Evolutionary conservation across 37 sponge, comb jelly and placozoan species (phyloP).

Genomic region (Cladorhizidae sp.): DNA sequence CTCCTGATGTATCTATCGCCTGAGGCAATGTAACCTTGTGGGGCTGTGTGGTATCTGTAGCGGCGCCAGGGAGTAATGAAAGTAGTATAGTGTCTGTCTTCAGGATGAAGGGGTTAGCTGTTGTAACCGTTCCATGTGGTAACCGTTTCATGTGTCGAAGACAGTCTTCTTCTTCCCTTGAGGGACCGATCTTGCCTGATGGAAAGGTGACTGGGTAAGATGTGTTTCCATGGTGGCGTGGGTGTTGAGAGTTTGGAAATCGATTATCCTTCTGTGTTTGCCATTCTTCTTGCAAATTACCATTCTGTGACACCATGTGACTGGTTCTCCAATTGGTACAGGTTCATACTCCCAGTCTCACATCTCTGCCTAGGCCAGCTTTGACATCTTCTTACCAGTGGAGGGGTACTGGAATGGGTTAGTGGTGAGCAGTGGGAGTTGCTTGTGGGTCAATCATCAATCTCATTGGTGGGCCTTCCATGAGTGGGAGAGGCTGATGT

Average conservation of each 20-base stretch:
- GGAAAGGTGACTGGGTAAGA: constrained; percentile 38
- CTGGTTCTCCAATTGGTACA: constrained; percentile 47
- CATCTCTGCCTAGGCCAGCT: constrained; percentile 42
- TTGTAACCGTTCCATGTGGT: constrained; percentile 62
- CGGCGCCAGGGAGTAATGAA: no score
- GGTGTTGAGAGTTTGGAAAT: constrained; percentile 44
- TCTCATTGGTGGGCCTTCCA: constrained; percentile 56
- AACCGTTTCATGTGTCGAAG: constrained; percentile 53
- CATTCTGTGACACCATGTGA: constrained; percentile 48
- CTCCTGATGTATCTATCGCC: constrained; percentile 32
- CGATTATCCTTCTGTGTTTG: constrained; percentile 29
- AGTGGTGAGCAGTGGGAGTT: no score
- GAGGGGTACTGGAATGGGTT: no score
- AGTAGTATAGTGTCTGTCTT: no score
- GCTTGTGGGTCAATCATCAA: no score
- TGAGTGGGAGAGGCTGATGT: constrained; percentile 35
- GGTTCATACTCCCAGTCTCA: constrained; percentile 51
- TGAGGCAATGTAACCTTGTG: constrained; percentile 47
- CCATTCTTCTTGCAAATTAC: constrained; percentile 31
- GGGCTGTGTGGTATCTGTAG: no score
- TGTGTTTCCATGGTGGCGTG: constrained; percentile 39
- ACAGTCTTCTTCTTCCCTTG: constrained; percentile 49
- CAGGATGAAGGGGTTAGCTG: constrained; percentile 19
- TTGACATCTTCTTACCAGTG: constrained; percentile 46
- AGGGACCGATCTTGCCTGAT: constrained; percentile 49